Percentiles rank a stretch among this genome's conserved stretches.
Evolutionary conservation across 2,113 vertebrate genomes (phyloP).

Genomic region (Bothrops jararaca): DNA sequence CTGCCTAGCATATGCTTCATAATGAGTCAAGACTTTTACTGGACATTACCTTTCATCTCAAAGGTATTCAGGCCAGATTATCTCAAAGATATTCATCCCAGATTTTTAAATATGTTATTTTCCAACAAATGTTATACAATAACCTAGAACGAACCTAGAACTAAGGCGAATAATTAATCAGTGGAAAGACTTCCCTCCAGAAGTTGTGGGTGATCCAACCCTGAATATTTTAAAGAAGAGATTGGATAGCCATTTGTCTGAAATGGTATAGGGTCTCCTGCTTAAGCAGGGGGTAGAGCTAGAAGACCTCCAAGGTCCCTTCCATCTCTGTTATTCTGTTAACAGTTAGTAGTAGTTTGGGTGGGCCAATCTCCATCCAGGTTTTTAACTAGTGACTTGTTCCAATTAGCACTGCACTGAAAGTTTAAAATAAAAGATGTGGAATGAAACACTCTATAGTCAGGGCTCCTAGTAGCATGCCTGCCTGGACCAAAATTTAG

Average conservation of each 20-base stretch:
- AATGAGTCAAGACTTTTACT: slow-evolving; percentile 23
- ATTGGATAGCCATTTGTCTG: background rate
- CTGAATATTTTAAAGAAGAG: background rate
- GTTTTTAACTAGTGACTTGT: background rate
- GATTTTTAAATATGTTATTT: background rate
- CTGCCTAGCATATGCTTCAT: background rate
- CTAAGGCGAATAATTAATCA: background rate
- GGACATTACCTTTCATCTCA: background rate
- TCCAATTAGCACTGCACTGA: background rate
- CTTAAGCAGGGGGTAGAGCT: no score
- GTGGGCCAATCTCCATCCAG: background rate
- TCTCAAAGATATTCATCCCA: slow-evolving; percentile 13
- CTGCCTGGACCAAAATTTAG: background rate
- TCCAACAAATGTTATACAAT: slow-evolving; percentile 12
- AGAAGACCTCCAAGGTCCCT: no score
- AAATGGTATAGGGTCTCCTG: no score
- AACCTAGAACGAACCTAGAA: background rate
- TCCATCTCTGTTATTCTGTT: no score
- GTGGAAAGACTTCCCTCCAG: background rate
- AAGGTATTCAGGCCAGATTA: slow-evolving; percentile 14
- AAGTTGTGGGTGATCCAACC: background rate
- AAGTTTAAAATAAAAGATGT: background rate
- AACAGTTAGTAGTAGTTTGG: slow-evolving; percentile 8
- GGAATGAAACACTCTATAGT: background rate
- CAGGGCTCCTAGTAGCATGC: background rate